Evolutionary conservation across 2,797 vertebrate species (phyloP).

Genomic region (Myotis pilosus): DNA sequence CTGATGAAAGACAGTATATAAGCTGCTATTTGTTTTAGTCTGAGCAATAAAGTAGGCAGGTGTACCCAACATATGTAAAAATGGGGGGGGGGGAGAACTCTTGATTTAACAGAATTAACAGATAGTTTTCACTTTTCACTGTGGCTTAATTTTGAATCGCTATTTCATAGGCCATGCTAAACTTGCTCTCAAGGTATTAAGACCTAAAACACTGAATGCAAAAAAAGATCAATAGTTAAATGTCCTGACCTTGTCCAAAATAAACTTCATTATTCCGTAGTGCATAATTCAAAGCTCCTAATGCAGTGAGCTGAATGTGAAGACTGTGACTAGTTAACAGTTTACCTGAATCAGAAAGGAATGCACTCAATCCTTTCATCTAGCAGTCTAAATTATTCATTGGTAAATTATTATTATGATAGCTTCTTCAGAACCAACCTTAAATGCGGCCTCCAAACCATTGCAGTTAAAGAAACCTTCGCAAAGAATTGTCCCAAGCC

Average conservation of each 20-base stretch:
- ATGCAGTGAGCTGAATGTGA: neutral
- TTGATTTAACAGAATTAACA: neutral
- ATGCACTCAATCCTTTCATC: neutral
- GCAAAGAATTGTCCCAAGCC: slow-evolving; percentile 85
- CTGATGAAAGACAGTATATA: neutral
- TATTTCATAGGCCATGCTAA: neutral
- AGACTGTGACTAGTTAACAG: neutral
- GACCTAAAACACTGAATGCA: neutral
- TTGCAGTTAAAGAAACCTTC: slow-evolving; percentile 87
- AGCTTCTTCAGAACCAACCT: slow-evolving; percentile 79
- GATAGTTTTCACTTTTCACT: slow-evolving; percentile 25
- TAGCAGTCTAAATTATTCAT: neutral
- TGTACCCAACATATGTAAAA: neutral
- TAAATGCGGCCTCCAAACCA: slow-evolving; percentile 88
- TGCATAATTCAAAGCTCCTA: neutral
- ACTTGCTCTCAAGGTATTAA: neutral
- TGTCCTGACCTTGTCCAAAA: neutral
- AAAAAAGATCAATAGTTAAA: neutral
- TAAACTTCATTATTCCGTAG: neutral
- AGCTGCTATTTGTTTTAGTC: slow-evolving; percentile 15
- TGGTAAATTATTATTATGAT: neutral
- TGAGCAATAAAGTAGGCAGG: neutral
- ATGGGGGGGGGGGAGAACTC: neutral
- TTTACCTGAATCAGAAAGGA: neutral
- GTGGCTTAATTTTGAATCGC: neutral